A percentile compares a stretch with the other conserved stretches of the same genome.
phyloP scores from a whole-genome alignment of 1,140 invertebrate species.

The Drosophila carrolli region DNA sequence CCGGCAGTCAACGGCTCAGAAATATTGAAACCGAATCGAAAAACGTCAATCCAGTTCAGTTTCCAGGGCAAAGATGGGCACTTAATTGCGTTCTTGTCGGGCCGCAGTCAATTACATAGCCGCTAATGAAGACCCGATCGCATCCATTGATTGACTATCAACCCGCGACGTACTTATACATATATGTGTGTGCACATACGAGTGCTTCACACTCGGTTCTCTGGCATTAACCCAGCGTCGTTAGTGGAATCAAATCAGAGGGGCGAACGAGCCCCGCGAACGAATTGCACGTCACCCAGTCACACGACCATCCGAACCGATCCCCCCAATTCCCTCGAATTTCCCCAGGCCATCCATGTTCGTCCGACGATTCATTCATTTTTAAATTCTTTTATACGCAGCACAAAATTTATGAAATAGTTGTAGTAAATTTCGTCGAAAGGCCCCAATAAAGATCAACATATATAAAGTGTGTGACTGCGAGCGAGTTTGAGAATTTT shows the following conservation, averaged over 20 bases:
- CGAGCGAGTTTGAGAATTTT: constrained; percentile 18
- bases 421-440: constrained; percentile 67
- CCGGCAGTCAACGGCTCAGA: constrained; percentile 34
- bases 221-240: constrained; percentile 34
- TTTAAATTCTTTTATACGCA: constrained; percentile 34
- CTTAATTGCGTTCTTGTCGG: constrained; percentile 57
- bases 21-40: constrained; percentile 29
- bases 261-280: constrained; percentile 49
- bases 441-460: constrained; percentile 46
- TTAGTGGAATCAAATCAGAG: constrained; percentile 71
- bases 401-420: constrained; percentile 43
- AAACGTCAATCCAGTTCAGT: constrained; percentile 24
- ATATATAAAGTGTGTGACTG: constrained; percentile 3
- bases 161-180: constrained; percentile 6
- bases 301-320: constrained; percentile 55
- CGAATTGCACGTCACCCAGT: constrained; percentile 56
- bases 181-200: constrained; percentile 9
- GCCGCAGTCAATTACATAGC: constrained; percentile 57
- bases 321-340: background rate
- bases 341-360: background rate
- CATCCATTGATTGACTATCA: constrained; percentile 35
- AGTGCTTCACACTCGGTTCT: constrained; percentile 6
- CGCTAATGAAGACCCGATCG: constrained; percentile 15
- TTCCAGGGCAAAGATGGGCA: constrained; percentile 28
- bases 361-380: constrained; percentile 40